Percentiles rank a stretch among this genome's conserved stretches.
phyloP scores from a whole-genome alignment of 1,140 invertebrate species.

The Mya arenaria region DNA sequence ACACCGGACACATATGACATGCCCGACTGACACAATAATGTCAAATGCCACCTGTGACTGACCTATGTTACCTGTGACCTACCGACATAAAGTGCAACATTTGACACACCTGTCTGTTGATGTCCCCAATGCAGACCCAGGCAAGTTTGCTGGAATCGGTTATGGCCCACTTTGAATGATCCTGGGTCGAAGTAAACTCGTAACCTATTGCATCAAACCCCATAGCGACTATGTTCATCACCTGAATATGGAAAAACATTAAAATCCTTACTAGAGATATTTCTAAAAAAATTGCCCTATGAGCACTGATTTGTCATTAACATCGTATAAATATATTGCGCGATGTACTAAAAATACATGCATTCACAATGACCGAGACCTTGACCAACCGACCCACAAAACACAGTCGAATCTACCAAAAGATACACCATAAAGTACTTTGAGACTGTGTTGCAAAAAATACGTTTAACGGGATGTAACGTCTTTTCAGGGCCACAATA shows the following conservation, averaged over 20 bases:
- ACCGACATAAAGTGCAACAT: background rate
- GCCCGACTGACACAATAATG: no score
- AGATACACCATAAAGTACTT: no score
- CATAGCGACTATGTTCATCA: constrained; percentile 82
- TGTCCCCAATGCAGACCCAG: constrained; percentile 95
- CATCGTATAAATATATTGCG: background rate
- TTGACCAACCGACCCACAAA: background rate
- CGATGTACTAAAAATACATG: background rate
- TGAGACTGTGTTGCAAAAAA: no score
- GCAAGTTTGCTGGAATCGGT: constrained; percentile 80
- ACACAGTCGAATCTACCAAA: background rate
- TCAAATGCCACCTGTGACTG: no score
- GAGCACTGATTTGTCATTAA: background rate
- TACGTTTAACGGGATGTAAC: no score
- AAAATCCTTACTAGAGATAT: background rate
- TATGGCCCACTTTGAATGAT: constrained; percentile 97
- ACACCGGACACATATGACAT: no score
- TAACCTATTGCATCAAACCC: constrained; percentile 83
- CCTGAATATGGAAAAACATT: constrained; percentile 55
- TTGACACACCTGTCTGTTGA: constrained; percentile 90
- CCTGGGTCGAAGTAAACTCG: constrained; percentile 88
- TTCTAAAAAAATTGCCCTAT: background rate
- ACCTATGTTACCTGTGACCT: no score
- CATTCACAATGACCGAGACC: background rate
- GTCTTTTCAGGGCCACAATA: no score